phyloP scores from a whole-genome alignment of 2,888 invertebrate species.

The Hyalella azteca region DNA sequence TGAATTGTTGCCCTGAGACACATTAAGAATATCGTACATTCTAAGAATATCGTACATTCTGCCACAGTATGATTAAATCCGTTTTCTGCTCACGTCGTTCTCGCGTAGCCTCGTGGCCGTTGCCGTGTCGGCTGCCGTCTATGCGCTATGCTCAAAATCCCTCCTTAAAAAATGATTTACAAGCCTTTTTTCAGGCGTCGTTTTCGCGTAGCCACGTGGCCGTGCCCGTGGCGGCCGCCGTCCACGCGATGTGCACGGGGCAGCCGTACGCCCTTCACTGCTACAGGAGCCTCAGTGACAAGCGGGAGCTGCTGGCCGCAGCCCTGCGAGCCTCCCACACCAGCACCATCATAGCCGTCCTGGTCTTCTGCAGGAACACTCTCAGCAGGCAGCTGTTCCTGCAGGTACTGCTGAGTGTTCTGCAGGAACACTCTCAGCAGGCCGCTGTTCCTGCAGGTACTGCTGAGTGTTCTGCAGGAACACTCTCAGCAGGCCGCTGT shows the following conservation, averaged over 20 bases:
- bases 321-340: conserved; percentile 48
- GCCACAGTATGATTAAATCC: too few relatives aligned
- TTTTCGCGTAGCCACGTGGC: conserved; percentile 38
- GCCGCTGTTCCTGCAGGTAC: conserved; percentile 50
- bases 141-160: too few relatives aligned
- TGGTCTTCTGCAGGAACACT: conserved; percentile 51
- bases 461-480: conserved; percentile 52
- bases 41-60: too few relatives aligned
- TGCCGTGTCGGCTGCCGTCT: conserved; percentile 50
- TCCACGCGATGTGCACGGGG: conserved; percentile 48
- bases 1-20: too few relatives aligned
- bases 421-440: conserved; percentile 52
- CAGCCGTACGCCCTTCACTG: conserved; percentile 50
- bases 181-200: background rate
- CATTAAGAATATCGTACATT: too few relatives aligned
- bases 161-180: too few relatives aligned
- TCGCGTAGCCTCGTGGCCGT: conserved; percentile 40
- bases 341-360: conserved; percentile 47
- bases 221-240: conserved; percentile 50
- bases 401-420: conserved; percentile 50
- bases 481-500: conserved; percentile 50
- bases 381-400: conserved; percentile 51
- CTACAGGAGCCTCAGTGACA: conserved; percentile 54
- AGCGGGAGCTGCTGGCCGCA: conserved; percentile 45
- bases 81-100: too few relatives aligned